Base-by-base conservation (phyloP, 2,797 vertebrate genomes). In the Dendrocincla tyrannina region DNA sequence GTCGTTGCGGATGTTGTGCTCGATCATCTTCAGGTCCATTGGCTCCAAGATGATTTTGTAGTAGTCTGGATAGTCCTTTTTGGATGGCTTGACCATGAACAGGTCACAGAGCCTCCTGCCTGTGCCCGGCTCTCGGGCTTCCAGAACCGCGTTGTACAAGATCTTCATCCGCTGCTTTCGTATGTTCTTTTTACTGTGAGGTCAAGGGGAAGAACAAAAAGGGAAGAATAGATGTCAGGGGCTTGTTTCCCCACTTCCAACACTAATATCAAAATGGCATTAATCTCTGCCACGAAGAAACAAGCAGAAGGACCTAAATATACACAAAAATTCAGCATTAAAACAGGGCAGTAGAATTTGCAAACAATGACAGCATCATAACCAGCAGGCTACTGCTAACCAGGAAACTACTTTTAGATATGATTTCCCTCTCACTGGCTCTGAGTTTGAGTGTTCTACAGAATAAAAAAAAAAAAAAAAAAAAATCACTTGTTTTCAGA, bases 11-110 rank as follows among this genome's bases (percentile, higher is more conserved):
- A 99, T 99, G 97, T 99, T 99, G 98, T 99, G 98, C 68, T 99
- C 99, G 39, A 99, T 98, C 94, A 98, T 99, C 97, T 99, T 99
- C 96, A 99, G 97, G 97, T 99, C 99, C 99, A 99, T 99, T 28
- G 99, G 99, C 94, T 99, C 99, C 97, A 99, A 97, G 95, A 99
- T 99, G 80, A 99, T 99, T 98, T 99, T 99, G 96, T 99, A 99
- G 95, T 99, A 99, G 97, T 99, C 99, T 7, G 99, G 99, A 92
- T 99, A 99, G 97, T 99, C 99, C 96, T 99, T 99, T 98, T 99
- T 99, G 33, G 99, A 99, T 58, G 99, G 99, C 84, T 99, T 99
- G 88, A 99, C 98, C 99, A 99, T 99, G 96, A 99, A 99, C 6
- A 99, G 98, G 59, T 99, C 99, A 85, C 99, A 99, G 83, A 99